Evolutionary conservation across 1,140 invertebrate genomes (phyloP), one percentile per base, ranked within the genome.

Genomic region (Bathynomus jamesi): DNA sequence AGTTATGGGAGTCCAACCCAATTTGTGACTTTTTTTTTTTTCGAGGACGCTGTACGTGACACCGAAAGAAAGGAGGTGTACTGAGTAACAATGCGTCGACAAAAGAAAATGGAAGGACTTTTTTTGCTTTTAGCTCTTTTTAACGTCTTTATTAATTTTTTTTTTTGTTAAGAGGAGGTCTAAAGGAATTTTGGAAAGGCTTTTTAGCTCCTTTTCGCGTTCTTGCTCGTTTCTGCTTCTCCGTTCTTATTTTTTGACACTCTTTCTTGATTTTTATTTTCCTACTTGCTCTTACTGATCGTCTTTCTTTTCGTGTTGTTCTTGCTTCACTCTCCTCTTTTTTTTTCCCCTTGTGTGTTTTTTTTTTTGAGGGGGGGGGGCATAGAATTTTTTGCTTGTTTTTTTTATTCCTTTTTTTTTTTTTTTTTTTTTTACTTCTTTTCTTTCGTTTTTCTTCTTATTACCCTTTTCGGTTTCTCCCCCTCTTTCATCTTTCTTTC

Each of bases 261-360:
- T 24, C 25, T 27, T 27, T 24, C 25, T 27, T 27, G 7, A 7
- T 27, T 27, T 24, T 27, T 24, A 46, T 27, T 66, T n/a, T 66
- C 53, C 29, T n/a, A 46, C 65, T 66, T n/a, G 46, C 65, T 66
- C 30, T 66, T 27, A 46, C 65, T 32, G 10, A 46, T n/a, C 29
- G 10, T 66, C 29, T 66, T 27, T 66, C 30, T 66, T n/a, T 66
- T 24, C 29, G 8, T 66, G 10, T 66, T n/a, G 46, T 27, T 31
- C 29, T 66, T 27, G 46, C 30, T 27, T 24, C 25, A 8, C 25
- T 24, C 25, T 27, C 25, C 30, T 66, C 53, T 66, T n/a, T 66
- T 27, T 66, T n/a, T 66, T 27, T 66, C 30, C 29, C 30, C 29
- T 27, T 66, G 8, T 66, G 10, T 66, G 8, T 66, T 24, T 66